phyloP scores from a whole-genome alignment of 2,797 vertebrate species.

The Phataginus tricuspis region DNA sequence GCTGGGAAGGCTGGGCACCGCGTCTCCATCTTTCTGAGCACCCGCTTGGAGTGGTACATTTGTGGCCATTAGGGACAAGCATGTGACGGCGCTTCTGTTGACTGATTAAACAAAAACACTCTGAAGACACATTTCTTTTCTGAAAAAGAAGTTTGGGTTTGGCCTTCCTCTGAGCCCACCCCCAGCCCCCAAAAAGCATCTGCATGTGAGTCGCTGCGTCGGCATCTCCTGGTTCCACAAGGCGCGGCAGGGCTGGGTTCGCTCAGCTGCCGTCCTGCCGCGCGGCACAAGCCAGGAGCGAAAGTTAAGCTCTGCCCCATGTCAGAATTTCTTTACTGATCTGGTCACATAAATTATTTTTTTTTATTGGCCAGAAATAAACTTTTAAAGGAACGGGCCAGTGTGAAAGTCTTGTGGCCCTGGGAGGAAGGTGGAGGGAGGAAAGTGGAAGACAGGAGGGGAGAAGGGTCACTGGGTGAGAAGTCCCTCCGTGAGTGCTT shows the following conservation, averaged over 20 bases:
- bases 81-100: neutral
- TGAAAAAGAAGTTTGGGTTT: constrained; percentile 80
- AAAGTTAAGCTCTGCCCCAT: constrained; percentile 48
- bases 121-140: constrained; percentile 68
- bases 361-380: constrained; percentile 92
- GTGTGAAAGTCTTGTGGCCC: constrained; percentile 60
- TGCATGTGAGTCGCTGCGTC: accelerated
- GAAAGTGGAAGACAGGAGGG: neutral
- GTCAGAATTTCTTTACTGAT: constrained; percentile 89
- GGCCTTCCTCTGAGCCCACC: constrained; percentile 69
- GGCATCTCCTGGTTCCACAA: neutral
- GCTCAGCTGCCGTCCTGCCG: neutral
- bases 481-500: neutral
- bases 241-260: neutral
- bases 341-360: constrained; percentile 91
- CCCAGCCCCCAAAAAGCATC: neutral
- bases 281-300: neutral
- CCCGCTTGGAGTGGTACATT: neutral
- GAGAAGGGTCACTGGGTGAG: neutral
- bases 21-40: no score
- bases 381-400: constrained; percentile 76
- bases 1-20: neutral
- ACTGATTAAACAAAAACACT: neutral
- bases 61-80: neutral
- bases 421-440: neutral